Percentiles rank a stretch among this genome's conserved stretches.
phyloP scores from a whole-genome alignment of 2,797 vertebrate species.

The Pogonophryne albipinna region DNA sequence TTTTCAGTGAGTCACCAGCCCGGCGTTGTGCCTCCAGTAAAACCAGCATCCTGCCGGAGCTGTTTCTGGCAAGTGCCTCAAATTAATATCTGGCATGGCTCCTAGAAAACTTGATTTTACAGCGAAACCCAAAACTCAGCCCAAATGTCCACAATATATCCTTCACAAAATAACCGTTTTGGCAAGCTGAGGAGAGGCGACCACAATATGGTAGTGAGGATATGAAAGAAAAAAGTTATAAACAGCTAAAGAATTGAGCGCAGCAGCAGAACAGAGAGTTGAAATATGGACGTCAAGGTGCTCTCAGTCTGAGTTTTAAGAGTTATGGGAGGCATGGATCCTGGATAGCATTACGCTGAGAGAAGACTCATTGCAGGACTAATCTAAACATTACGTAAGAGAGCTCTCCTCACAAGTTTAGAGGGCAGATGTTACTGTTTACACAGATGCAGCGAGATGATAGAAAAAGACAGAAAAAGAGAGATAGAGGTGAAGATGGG shows the following conservation, averaged over 20 bases:
- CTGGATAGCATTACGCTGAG: constrained; percentile 64
- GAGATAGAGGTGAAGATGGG: constrained; percentile 33
- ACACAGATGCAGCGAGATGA: constrained; percentile 70
- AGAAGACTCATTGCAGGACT: constrained; percentile 67
- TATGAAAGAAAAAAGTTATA: constrained; percentile 37
- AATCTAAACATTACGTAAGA: constrained; percentile 80
- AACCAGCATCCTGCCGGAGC: constrained; percentile 71
- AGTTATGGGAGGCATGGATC: constrained; percentile 69
- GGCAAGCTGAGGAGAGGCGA: constrained; percentile 47
- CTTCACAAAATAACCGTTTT: constrained; percentile 55
- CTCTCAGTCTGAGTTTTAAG: constrained; percentile 60
- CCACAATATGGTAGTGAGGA: constrained; percentile 59
- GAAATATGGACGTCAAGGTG: constrained; percentile 74
- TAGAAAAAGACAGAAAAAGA: constrained; percentile 39
- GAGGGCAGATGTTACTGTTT: constrained; percentile 76
- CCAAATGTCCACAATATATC: constrained; percentile 50
- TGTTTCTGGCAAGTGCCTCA: constrained; percentile 73
- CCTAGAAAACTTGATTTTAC: constrained; percentile 59
- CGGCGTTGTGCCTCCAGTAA: constrained; percentile 43
- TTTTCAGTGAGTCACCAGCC: constrained; percentile 42
- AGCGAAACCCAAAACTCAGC: constrained; percentile 64
- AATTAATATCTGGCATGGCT: constrained; percentile 76
- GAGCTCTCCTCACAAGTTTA: constrained; percentile 66
- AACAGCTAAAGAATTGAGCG: constrained; percentile 57
- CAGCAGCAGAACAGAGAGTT: constrained; percentile 44